Base-by-base conservation (phyloP, 2,888 invertebrate genomes). In the Epirrita christyi region DNA sequence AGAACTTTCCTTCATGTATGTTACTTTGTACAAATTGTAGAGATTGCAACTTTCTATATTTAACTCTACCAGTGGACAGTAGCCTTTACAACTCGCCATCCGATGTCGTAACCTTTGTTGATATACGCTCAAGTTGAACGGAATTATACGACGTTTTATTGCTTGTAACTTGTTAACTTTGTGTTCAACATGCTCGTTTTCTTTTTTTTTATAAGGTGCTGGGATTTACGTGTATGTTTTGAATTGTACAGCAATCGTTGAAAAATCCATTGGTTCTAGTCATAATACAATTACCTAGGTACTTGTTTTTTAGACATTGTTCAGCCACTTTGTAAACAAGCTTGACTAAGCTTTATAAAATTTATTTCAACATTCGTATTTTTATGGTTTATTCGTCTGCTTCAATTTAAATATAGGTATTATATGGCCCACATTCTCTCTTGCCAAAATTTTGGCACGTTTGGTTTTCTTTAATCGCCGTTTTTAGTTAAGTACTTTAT, bases 161-260 rank as follows among this genome's bases (percentile, higher is more conserved):
- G 67, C 68, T 76, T 71, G 68, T 71, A 55, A 64, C 66, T 75
- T 32, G 32, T 32, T 72, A 67, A 55, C 65, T 59, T 67, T 62
- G 64, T 68, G 65, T 68, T 66, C 50, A 54, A 54, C 49, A 59
- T 46, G 37, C 28, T 28, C 10, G 32, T 29, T 66, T 55, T 54
- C 45, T 61, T 56, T 58, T 62, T 57, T 38, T 57, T 51, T 48
- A 57, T 61, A 46, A 37, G 36, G 53, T 37, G 45, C 29, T 47
- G 11, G 11, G 57, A 29, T 53, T 36, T 40, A 40, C 21, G 8
- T 40, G 44, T 36, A 32, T 38, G 13, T 34, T 44, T 48, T 48
- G 36, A 6, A 36, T 40, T 36, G 29, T 53, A 52, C 53, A 49
- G 29, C 32, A 28, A 34, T 40, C 27, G 10, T 43, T 6, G 29